Percentiles rank a stretch among this genome's conserved stretches.
Conservation (phyloP, 2,113 vertebrate species). For the Sigmodon hispidus region DNA sequence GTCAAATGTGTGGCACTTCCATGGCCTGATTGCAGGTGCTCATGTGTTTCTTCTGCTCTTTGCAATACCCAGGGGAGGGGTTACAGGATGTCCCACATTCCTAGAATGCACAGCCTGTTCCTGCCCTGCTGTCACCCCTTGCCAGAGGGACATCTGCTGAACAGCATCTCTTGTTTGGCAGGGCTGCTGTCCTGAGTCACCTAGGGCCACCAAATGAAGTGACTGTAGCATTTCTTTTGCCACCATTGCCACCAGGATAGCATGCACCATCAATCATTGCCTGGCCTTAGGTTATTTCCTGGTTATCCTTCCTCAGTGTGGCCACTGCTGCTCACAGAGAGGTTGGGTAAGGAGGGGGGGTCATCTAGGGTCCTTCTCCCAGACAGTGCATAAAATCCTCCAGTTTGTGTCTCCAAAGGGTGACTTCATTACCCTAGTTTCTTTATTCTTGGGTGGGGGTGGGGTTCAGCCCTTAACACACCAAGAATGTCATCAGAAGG, state of each 20-base stretch:
- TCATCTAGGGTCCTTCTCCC: background rate
- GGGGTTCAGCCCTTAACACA: background rate
- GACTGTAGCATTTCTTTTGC: background rate
- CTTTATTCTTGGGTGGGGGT: background rate
- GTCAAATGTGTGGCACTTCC: background rate
- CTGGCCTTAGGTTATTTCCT: background rate
- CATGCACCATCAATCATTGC: fast-evolving
- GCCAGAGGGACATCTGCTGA: background rate
- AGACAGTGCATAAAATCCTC: background rate
- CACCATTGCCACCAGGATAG: background rate
- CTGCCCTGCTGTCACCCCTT: background rate
- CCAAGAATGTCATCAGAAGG: background rate
- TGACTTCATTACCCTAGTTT: background rate
- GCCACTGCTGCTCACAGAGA: background rate
- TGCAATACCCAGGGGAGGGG: background rate
- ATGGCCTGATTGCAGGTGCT: fast-evolving
- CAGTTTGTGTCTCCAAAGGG: background rate
- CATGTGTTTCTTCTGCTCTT: background rate
- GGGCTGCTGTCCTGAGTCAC: background rate
- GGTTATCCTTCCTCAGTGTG: background rate
- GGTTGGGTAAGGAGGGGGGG: background rate
- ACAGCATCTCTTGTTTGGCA: background rate
- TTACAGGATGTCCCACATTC: background rate
- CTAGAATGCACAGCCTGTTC: background rate
- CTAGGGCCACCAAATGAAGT: background rate